phyloP scores from a whole-genome alignment of 2,113 vertebrate species.

The Axis porcinus region DNA sequence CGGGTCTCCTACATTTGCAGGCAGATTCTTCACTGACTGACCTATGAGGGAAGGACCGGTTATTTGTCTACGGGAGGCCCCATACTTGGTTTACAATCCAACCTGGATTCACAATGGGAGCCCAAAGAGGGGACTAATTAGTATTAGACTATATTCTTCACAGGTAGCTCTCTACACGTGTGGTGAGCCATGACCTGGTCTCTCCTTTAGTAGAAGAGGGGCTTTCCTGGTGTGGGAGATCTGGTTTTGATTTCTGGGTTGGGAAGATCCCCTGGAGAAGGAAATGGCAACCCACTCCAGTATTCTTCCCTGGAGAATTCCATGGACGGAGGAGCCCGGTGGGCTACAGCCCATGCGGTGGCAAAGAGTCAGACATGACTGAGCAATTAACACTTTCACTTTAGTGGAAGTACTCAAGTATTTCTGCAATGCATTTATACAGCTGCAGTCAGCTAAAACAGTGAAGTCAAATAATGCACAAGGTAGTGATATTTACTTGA shows the following conservation, averaged over 20 bases:
- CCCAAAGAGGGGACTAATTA: background rate
- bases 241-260: background rate
- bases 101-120: background rate
- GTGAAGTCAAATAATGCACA: background rate
- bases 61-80: background rate
- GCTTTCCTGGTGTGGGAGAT: background rate
- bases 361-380: background rate
- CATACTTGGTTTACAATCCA: background rate
- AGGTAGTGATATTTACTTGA: background rate
- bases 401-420: background rate
- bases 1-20: rapidly evolving
- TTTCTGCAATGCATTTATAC: background rate
- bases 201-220: background rate
- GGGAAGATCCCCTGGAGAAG: background rate
- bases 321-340: background rate
- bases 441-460: background rate
- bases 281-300: background rate
- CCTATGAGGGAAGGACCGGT: background rate
- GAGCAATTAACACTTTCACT: background rate
- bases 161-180: background rate
- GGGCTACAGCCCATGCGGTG: background rate
- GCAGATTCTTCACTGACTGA: background rate
- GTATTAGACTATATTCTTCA: background rate
- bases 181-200: background rate
- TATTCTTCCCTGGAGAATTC: background rate